Evolutionary conservation across 2,113 vertebrate genomes (phyloP).

Genomic region (Mormyrus lacerda): DNA sequence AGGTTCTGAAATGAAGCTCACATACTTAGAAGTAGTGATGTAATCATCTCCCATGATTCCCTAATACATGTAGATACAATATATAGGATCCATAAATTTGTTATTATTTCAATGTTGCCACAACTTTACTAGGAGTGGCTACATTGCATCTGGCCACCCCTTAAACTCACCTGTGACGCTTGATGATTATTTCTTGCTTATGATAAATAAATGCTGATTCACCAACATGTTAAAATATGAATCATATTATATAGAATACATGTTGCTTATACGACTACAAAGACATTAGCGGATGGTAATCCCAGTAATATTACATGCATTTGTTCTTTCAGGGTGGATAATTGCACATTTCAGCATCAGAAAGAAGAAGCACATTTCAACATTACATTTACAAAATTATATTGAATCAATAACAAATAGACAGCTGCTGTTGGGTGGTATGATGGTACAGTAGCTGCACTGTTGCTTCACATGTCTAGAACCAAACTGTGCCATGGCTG

Average conservation of each 20-base stretch:
- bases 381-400: not conserved
- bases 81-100: not conserved
- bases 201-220: not conserved
- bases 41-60: not conserved
- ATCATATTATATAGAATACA: not conserved
- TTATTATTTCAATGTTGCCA: not conserved
- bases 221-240: not conserved
- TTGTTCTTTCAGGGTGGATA: not conserved
- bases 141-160: not conserved
- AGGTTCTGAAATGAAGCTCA: not conserved
- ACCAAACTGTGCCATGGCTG: not conserved
- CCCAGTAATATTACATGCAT: not conserved
- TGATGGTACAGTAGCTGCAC: too few relatives aligned
- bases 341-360: not conserved
- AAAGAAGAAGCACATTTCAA: not conserved
- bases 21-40: not conserved
- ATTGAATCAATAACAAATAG: not conserved
- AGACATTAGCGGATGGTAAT: not conserved
- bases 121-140: not conserved
- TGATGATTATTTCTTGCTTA: not conserved
- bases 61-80: not conserved
- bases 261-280: not conserved
- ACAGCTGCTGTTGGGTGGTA: not conserved
- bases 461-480: not conserved
- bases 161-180: not conserved